These are phyloP conservation scores for Tinea pellionella DNA, from an alignment of 2,888 invertebrate genomes.

Conservation along the genomic window DNA sequence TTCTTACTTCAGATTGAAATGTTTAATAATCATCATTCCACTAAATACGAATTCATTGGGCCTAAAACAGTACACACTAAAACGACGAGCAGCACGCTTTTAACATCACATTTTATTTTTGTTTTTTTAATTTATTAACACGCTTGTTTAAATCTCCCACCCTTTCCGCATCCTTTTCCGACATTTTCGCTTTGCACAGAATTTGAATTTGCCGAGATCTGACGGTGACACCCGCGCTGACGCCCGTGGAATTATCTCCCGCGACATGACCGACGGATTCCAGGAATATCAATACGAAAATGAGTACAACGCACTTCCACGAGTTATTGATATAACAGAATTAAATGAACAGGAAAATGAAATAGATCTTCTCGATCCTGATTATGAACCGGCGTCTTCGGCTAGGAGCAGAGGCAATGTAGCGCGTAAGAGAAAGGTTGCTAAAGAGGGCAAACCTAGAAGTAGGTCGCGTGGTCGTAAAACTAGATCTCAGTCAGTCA, in stretches of 20 bases:
- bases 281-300: slow-evolving; percentile 47
- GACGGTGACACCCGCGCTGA: slow-evolving; percentile 31
- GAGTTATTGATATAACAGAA: slow-evolving; percentile 51
- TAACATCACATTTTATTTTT: slow-evolving; percentile 38
- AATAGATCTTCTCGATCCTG: slow-evolving; percentile 39
- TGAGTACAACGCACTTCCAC: slow-evolving; percentile 28
- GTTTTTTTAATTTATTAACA: slow-evolving; percentile 64
- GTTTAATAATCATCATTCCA: background rate
- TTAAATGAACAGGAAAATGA: slow-evolving; percentile 30
- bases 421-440: slow-evolving; percentile 43
- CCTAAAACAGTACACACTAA: too few species aligned
- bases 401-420: slow-evolving; percentile 53
- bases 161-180: slow-evolving; percentile 47
- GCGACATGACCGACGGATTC: slow-evolving; percentile 49
- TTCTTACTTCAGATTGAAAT: background rate
- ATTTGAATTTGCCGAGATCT: slow-evolving; percentile 58
- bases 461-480: slow-evolving; percentile 54
- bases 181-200: slow-evolving; percentile 54
- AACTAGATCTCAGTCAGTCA: slow-evolving; percentile 50
- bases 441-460: slow-evolving; percentile 44
- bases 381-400: slow-evolving; percentile 42
- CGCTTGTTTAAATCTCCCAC: slow-evolving; percentile 65
- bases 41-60: too few species aligned
- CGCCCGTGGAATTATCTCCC: slow-evolving; percentile 33
- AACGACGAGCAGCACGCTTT: slow-evolving; percentile 26